Evolutionary conservation across 2,113 vertebrate species (phyloP).

Genomic region (Bucco capensis): DNA sequence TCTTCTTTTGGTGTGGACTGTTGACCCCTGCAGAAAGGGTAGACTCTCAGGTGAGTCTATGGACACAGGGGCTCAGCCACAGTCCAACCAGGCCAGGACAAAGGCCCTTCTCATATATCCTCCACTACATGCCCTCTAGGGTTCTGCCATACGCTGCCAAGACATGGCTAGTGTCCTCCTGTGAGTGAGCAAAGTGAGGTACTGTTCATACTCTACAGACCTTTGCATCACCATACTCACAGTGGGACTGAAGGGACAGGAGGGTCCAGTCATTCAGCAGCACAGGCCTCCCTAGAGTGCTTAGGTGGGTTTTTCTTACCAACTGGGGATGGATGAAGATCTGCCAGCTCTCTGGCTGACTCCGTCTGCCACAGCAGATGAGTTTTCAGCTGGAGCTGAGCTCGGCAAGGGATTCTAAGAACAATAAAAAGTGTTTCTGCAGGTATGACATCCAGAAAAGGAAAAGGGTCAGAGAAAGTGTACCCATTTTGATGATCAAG

Average conservation of each 20-base stretch:
- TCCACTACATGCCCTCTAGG: neutral
- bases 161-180: neutral
- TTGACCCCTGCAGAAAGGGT: neutral
- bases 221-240: rapidly evolving
- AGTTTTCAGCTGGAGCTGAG: neutral
- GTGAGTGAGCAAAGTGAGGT: rapidly evolving
- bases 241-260: neutral
- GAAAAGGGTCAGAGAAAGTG: no score
- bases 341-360: neutral
- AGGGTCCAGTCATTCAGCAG: neutral
- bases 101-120: neutral
- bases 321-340: neutral
- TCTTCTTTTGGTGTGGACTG: neutral
- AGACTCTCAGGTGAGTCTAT: neutral
- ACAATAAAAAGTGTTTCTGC: no score
- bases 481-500: no score
- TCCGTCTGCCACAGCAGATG: neutral
- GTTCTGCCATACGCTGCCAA: neutral
- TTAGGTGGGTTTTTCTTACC: neutral
- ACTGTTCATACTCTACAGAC: neutral
- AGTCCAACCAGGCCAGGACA: rapidly evolving
- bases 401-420: no score
- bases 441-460: no score
- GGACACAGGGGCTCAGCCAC: neutral
- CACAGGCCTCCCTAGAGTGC: rapidly evolving